A percentile compares a stretch with the other conserved stretches of the same genome.
Conservation (phyloP, 2,888 invertebrate genomes). For the Eilema griseolum region DNA sequence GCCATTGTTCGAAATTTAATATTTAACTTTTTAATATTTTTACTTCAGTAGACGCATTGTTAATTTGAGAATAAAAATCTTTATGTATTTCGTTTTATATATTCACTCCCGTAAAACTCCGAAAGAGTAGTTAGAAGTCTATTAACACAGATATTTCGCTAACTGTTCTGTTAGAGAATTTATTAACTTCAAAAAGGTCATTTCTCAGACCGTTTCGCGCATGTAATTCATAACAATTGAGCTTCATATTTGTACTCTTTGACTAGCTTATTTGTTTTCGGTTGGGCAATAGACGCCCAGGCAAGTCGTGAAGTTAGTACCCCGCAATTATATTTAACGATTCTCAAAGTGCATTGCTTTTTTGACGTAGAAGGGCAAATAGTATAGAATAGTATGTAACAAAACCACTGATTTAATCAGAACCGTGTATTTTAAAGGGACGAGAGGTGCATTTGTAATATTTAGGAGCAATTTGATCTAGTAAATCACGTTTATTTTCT, state of each 20-base stretch:
- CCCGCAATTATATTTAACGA: neutral
- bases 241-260: too few species aligned
- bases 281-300: too few species aligned
- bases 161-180: too few species aligned
- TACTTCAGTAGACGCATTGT: slow-evolving; percentile 26
- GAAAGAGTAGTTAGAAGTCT: neutral
- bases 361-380: too few species aligned
- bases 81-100: neutral
- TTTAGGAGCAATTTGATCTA: neutral
- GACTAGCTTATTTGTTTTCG: too few species aligned
- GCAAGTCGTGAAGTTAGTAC: neutral
- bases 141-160: neutral
- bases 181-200: too few species aligned
- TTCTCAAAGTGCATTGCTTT: neutral
- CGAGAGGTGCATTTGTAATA: neutral
- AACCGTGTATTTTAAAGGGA: neutral
- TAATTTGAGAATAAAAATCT: slow-evolving; percentile 22
- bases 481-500: neutral
- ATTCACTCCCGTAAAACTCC: neutral
- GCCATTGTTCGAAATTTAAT: slow-evolving; percentile 51
- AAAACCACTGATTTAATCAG: neutral
- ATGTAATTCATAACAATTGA: too few species aligned
- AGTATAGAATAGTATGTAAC: neutral
- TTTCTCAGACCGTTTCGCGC: too few species aligned
- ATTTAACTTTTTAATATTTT: slow-evolving; percentile 49